Conservation (phyloP, 2,797 vertebrate species). For the Monodelphis domestica region DNA sequence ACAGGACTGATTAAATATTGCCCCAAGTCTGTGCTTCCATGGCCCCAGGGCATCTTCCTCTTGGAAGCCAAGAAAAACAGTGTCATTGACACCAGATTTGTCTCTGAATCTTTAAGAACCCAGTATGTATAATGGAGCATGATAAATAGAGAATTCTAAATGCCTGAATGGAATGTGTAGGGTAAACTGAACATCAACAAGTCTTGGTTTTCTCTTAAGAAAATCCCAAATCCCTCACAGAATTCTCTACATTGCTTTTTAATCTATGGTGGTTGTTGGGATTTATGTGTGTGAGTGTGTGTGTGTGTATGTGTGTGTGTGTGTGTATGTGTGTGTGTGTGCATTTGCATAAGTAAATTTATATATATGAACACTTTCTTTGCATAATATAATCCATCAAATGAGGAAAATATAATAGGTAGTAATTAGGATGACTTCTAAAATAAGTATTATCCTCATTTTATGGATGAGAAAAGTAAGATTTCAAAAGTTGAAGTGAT, state of each 20-base stretch:
- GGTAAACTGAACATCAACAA: neutral
- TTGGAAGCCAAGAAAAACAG: neutral
- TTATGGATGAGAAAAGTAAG: neutral
- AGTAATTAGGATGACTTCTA: neutral
- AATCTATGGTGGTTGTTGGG: neutral
- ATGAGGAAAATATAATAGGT: neutral
- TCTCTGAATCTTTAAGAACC: neutral
- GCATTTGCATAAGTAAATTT: neutral
- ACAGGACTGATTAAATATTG: neutral
- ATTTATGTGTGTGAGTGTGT: too few relatives aligned
- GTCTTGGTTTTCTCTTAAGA: neutral
- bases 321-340: neutral
- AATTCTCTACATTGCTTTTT: neutral
- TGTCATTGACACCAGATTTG: neutral
- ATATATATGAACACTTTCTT: neutral
- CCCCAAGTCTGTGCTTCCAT: neutral
- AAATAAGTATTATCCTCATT: neutral
- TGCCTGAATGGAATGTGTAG: neutral
- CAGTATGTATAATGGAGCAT: neutral
- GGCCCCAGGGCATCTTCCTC: neutral
- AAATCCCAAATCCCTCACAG: neutral
- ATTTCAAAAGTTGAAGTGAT: neutral
- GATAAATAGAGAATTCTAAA: neutral
- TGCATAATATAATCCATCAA: neutral
- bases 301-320: too few relatives aligned